A percentile compares a stretch with the other conserved stretches of the same genome.
Evolutionary conservation across 2,113 vertebrate species (phyloP).

Genomic region (Isurus oxyrinchus): DNA sequence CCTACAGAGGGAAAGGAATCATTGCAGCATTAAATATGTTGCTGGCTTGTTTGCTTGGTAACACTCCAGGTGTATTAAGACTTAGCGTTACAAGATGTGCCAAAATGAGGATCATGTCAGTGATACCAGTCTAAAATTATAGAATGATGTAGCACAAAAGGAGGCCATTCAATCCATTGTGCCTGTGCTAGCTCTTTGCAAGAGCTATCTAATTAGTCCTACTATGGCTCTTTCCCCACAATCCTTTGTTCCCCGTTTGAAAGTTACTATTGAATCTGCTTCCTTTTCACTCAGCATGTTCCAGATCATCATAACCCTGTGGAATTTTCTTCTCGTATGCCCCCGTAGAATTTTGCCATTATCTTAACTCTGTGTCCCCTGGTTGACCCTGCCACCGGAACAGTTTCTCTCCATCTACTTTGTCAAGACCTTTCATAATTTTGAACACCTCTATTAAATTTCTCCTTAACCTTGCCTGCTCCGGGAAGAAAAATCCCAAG

Average conservation of each 20-base stretch:
- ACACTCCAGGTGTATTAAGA: neutral
- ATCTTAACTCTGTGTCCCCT: neutral
- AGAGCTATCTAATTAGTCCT: neutral
- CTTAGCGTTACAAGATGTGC: neutral
- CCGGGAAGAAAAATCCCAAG: neutral
- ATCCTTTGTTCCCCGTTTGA: neutral
- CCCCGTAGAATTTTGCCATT: neutral
- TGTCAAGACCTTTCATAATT: too few species aligned
- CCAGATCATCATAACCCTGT: neutral
- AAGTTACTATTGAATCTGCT: neutral
- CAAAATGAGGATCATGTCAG: neutral
- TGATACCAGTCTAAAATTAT: neutral
- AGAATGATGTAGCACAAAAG: neutral
- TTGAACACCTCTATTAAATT: neutral
- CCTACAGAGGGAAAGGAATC: slow-evolving; percentile 47
- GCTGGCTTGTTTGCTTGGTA: neutral
- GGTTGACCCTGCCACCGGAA: neutral
- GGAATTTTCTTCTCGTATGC: too few species aligned
- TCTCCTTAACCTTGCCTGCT: neutral
- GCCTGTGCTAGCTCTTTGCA: neutral
- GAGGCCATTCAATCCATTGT: neutral
- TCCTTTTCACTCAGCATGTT: neutral
- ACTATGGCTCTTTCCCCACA: neutral
- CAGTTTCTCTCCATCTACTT: too few species aligned
- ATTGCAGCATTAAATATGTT: neutral